Percentiles rank a stretch among this genome's conserved stretches.
Conservation (phyloP, 2,888 invertebrate species). For the Cynaeus angustus region DNA sequence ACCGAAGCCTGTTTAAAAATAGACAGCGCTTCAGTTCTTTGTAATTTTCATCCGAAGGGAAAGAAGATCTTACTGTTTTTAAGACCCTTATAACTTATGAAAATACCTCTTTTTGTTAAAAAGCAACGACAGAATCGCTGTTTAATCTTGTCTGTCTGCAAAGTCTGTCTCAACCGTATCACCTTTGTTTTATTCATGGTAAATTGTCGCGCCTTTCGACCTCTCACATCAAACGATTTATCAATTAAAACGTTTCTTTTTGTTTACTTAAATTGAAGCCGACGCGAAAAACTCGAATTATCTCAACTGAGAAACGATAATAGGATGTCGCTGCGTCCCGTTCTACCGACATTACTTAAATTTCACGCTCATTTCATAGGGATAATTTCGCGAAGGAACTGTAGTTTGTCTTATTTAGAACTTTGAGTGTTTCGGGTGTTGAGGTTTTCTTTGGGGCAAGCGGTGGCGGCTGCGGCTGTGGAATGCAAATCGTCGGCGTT, state of each 20-base stretch:
- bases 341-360: constrained; percentile 30
- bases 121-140: constrained; percentile 20
- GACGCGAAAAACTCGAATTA: background rate
- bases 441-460: constrained; percentile 29
- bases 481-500: constrained; percentile 44
- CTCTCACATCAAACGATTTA: constrained; percentile 13
- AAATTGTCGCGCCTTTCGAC: constrained; percentile 29
- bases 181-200: constrained; percentile 33
- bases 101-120: constrained; percentile 24
- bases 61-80: constrained; percentile 13
- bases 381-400: constrained; percentile 21
- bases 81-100: constrained; percentile 32
- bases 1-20: constrained; percentile 2
- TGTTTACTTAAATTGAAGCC: background rate
- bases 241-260: constrained; percentile 17
- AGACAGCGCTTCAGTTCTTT: background rate
- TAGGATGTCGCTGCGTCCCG: background rate
- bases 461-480: constrained; percentile 32
- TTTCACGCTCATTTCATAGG: constrained; percentile 37
- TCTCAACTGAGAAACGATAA: constrained; percentile 4
- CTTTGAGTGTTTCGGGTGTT: constrained; percentile 36
- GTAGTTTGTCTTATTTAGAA: constrained; percentile 41
- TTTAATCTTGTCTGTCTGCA: constrained; percentile 26
- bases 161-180: constrained; percentile 13
- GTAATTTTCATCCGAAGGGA: constrained; percentile 8